Percentiles rank a stretch among this genome's conserved stretches.
phyloP scores from a whole-genome alignment of 2,797 vertebrate species.

The Ispidina lecontei region DNA sequence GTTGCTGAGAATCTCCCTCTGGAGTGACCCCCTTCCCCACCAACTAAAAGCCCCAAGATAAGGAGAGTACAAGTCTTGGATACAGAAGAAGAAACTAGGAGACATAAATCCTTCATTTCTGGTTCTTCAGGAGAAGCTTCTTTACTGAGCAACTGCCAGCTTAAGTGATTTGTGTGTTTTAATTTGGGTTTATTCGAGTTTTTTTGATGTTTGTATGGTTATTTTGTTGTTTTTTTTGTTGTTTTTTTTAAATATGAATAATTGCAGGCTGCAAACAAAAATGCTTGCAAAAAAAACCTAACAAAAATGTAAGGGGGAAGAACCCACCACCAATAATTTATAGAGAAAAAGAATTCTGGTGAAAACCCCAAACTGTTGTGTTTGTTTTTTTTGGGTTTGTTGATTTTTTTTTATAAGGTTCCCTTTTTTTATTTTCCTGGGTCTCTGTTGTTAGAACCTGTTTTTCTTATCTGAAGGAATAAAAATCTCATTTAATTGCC shows the following conservation, averaged over 20 bases:
- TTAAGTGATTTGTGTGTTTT: not conserved
- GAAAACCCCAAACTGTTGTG: too few species aligned
- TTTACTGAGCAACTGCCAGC: not conserved
- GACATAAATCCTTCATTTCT: not conserved
- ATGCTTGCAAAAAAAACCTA: not conserved
- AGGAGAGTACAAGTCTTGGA: not conserved
- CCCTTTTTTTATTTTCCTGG: not conserved
- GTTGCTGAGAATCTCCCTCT: accelerated
- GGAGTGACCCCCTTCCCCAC: not conserved
- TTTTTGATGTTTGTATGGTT: not conserved
- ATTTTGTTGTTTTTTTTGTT: not conserved
- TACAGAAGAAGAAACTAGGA: not conserved
- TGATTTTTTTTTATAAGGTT: not conserved
- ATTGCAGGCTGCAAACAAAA: not conserved
- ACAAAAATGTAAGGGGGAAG: not conserved
- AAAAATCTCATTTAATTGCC: not conserved
- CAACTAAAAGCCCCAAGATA: not conserved
- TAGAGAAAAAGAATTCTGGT: not conserved
- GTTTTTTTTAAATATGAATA: not conserved
- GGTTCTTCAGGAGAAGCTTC: not conserved
- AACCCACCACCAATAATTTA: not conserved
- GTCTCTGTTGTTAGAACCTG: not conserved
- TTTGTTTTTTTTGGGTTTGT: too few species aligned
- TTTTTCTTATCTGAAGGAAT: not conserved
- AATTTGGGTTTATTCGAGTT: too few species aligned